Base-by-base conservation (phyloP, 2,113 vertebrate genomes). In the Leuciscus idus region DNA sequence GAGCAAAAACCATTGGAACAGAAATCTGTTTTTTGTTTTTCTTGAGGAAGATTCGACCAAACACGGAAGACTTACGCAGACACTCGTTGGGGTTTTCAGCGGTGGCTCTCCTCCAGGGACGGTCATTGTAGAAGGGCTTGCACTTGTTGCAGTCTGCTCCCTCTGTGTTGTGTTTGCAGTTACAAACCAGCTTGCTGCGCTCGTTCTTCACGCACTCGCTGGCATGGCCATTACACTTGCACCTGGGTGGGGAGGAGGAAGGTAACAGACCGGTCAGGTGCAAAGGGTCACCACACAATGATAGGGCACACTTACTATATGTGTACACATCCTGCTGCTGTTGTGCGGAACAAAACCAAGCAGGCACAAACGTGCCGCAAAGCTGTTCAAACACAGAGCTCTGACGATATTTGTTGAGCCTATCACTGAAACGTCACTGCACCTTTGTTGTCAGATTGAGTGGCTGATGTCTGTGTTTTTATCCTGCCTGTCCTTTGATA, bases 211-310 rank as follows among this genome's bases (percentile, higher is more conserved):
- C 85, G 19, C 98, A 99, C 90, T 99, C 97, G 0, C 98, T 99
- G 6, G 97, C 97, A 0, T 99, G 98, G 4, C 98, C 98, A 0
- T 99, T 98, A 88, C 98, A 99, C 88, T 99, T 99, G 91, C 98
- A 99, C 91, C 98, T 99, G 92, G 78, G 72, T 79, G 0, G 19
- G 72, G 74, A 74, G 82, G 0, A 19, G 59, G 86, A 66, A 87
- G 57, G 83, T 57, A 26, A 39, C n/a, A 36, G 39, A 68, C 23
- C 33, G 33, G 84, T 81, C 55, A 81, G 68, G 61, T 72, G 50
- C 81, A 61, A 70, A 81, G 12, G 28, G 26, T 52, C 36, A 79
- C 9, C 8, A 39, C 73, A 80, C 66, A 77, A 61, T 73, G 48
- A 84, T 26, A 81, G 83, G 39, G 48, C 75, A 57, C 64, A 55